Conservation (phyloP, 1,140 invertebrate genomes). For the Meloidogyne floridensis region DNA sequence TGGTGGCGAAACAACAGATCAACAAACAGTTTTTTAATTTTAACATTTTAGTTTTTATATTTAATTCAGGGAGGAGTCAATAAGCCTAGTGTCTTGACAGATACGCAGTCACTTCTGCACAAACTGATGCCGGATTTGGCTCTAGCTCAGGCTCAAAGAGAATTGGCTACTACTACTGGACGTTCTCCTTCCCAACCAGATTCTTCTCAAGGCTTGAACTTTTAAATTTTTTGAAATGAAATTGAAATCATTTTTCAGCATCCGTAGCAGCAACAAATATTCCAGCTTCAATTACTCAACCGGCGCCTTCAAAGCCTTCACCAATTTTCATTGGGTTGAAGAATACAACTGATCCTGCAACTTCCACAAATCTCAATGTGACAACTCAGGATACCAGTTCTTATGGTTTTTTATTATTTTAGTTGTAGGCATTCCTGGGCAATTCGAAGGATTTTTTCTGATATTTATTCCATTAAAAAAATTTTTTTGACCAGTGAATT, state of each 20-base stretch:
- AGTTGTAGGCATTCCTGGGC: too few relatives aligned
- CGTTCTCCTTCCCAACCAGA: background rate
- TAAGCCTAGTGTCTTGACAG: slow-evolving; percentile 24
- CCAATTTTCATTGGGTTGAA: background rate
- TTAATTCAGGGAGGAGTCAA: slow-evolving; percentile 22
- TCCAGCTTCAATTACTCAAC: background rate
- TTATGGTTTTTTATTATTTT: background rate
- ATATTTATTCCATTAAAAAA: too few relatives aligned
- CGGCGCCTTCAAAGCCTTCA: background rate
- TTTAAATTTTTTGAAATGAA: background rate
- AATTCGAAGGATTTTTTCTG: too few relatives aligned
- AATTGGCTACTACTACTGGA: slow-evolving; percentile 14
- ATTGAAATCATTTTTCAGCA: background rate
- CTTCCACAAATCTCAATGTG: too few relatives aligned
- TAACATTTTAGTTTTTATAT: background rate
- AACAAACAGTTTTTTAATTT: slow-evolving; percentile 7
- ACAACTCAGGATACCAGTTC: background rate
- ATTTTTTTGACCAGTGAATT: too few relatives aligned
- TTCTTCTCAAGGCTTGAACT: background rate
- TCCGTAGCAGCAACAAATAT: background rate
- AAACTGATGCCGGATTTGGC: slow-evolving; percentile 43
- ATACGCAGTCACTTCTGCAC: slow-evolving; percentile 39
- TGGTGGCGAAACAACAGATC: background rate
- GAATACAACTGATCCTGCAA: too few relatives aligned
- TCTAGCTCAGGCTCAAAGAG: slow-evolving; percentile 9